Conservation (phyloP, 2,888 invertebrate genomes). For the Phytoseiulus persimilis region DNA sequence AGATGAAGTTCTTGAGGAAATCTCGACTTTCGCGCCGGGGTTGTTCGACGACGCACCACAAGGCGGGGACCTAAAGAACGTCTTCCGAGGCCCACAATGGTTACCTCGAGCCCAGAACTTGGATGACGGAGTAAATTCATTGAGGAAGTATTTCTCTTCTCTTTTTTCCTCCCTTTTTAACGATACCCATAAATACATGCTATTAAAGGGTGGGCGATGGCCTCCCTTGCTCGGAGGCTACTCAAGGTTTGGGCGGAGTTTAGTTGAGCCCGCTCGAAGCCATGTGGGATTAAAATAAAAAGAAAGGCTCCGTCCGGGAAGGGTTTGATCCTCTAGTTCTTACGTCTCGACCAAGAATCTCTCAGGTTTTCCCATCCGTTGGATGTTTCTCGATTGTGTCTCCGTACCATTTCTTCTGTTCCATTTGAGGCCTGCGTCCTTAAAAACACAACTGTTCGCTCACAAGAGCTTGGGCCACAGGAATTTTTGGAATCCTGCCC, state of each 20-base stretch:
- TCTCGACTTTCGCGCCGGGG: too few species aligned
- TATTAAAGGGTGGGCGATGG: neutral
- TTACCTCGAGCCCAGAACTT: neutral
- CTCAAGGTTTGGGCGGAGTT: neutral
- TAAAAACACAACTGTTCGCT: neutral
- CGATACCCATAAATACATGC: neutral
- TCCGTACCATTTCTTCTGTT: neutral
- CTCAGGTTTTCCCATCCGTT: neutral
- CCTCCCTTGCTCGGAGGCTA: neutral
- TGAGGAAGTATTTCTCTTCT: neutral
- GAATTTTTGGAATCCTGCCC: neutral
- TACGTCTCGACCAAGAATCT: neutral
- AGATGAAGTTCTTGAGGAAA: too few species aligned
- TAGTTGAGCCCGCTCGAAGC: neutral
- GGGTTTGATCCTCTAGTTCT: neutral
- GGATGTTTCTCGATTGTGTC: neutral
- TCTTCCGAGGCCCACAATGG: neutral
- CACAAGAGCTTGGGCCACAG: neutral
- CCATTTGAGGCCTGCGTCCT: neutral
- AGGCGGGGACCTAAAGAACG: neutral
- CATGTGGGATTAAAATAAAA: neutral
- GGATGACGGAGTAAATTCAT: neutral
- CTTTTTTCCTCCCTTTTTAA: neutral
- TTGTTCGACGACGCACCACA: too few species aligned
- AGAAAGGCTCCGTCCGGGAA: neutral